Evolutionary conservation across 2,113 vertebrate species (phyloP), one percentile per base, ranked within the genome.

Genomic region (Anarrhichthys ocellatus): DNA sequence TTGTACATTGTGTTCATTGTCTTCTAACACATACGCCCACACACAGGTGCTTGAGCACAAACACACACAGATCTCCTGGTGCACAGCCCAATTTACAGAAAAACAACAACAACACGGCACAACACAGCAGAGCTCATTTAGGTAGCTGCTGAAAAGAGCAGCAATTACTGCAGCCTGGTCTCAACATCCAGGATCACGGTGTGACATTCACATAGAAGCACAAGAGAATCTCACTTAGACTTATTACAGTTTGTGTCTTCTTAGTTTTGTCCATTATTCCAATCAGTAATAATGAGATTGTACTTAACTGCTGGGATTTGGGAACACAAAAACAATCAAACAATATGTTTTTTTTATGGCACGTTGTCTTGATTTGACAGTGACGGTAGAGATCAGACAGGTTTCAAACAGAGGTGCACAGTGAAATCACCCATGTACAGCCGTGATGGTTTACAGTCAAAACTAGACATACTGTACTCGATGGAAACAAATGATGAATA

Each of bases 1-100:
- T 34, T 70, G 54, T 27, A 71, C 58, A 44, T 50, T 46, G 65
- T 73, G 64, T 71, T 75, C 85, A 32, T 42, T 36, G 46, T 62
- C 58, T 56, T 32, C n/a, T 1, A 9, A 72, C 17, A 72, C 20
- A 9, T 0, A 27, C 66, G 46, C 22, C 6, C 18, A 63, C 50
- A 4, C 61, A 24, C 67, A 78, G 50, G 63, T 81, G 32, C 10
- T 42, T 8, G 20, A 44, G n/a, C 58, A 10, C 46, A 44, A 34
- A 2, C 36, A 8, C 58, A 46, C 72, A 63, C 34, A 44, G 48
- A 63, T 54, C 73, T 81, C 73, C 65, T 34, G 50, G 46, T 62
- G 32, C 38, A 42, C 24, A 71, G 59, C 40, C 42, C 24, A 38
- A 38, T 71, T 76, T 77, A 42, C 42, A 46, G 36, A 64, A 48